Evolutionary conservation across 2,888 invertebrate genomes (phyloP).

Genomic region (Ophonus ardosiacus): DNA sequence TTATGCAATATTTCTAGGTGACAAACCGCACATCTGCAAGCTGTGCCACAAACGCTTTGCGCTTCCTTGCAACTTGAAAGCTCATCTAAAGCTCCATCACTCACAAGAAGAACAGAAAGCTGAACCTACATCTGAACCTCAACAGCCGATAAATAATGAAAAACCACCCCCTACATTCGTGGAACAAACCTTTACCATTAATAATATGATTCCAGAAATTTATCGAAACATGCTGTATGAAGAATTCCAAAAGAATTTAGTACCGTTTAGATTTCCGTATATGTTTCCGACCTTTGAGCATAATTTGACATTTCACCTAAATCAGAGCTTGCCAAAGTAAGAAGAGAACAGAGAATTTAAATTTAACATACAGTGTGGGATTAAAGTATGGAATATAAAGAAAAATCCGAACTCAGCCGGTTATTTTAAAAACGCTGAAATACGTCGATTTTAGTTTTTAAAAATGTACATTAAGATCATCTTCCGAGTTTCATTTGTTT

Average conservation of each 20-base stretch:
- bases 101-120: slow-evolving; percentile 53
- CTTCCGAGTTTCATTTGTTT: no score
- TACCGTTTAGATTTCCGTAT: slow-evolving; percentile 53
- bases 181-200: slow-evolving; percentile 52
- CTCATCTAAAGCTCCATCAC: slow-evolving; percentile 68
- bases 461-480: no score
- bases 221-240: slow-evolving; percentile 58
- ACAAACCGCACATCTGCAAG: slow-evolving; percentile 67
- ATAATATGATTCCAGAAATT: slow-evolving; percentile 56
- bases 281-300: slow-evolving; percentile 60
- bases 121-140: neutral
- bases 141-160: neutral
- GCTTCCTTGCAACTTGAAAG: slow-evolving; percentile 68
- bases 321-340: slow-evolving; percentile 58
- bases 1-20: slow-evolving; percentile 65
- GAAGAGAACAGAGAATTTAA: neutral
- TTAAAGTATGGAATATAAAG: no score
- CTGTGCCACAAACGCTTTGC: slow-evolving; percentile 69
- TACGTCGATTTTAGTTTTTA: no score
- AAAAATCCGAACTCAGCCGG: no score
- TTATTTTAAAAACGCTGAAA: no score
- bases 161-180: slow-evolving; percentile 42
- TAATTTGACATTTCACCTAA: slow-evolving; percentile 60
- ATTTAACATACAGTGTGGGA: no score
- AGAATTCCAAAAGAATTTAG: slow-evolving; percentile 61